Evolutionary conservation across 2,888 invertebrate genomes (phyloP).

Genomic region (Caenorhabditis sulstoni): DNA sequence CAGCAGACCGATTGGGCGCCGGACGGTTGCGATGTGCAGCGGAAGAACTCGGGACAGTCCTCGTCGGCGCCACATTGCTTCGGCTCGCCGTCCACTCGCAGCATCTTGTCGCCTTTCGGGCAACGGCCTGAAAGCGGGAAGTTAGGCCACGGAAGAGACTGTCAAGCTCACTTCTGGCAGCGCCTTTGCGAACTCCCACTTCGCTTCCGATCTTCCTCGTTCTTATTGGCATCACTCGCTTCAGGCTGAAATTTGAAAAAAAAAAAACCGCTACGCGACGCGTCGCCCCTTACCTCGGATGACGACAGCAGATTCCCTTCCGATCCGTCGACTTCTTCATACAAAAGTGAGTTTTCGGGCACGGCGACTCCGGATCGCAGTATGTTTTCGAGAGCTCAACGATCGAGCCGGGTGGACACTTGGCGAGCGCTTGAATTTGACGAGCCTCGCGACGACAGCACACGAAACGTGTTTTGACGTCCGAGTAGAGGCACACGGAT

Average conservation of each 20-base stretch:
- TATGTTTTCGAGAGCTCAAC: constrained; percentile 44
- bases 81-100: constrained; percentile 23
- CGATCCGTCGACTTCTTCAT: constrained; percentile 63
- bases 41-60: constrained; percentile 52
- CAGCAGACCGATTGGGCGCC: constrained; percentile 43
- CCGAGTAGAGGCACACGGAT: constrained; percentile 70
- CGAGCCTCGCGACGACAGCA: constrained; percentile 72
- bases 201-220: not conserved
- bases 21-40: constrained; percentile 30
- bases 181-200: too few relatives aligned
- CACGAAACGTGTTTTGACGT: constrained; percentile 71
- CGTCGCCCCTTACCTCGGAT: too few relatives aligned
- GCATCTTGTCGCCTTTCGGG: constrained; percentile 36
- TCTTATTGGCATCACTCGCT: constrained; percentile 27
- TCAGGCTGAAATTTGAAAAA: too few relatives aligned
- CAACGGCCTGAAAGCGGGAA: constrained; percentile 6
- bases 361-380: constrained; percentile 62
- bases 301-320: constrained; percentile 66
- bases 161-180: too few relatives aligned
- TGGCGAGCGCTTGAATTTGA: constrained; percentile 52
- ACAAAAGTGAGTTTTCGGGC: constrained; percentile 64
- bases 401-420: constrained; percentile 61
- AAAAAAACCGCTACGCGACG: too few relatives aligned
- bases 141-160: too few relatives aligned
- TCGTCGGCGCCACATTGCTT: constrained; percentile 19